phyloP scores from a whole-genome alignment of 2,797 vertebrate genomes.

The Gambelia wislizenii region DNA sequence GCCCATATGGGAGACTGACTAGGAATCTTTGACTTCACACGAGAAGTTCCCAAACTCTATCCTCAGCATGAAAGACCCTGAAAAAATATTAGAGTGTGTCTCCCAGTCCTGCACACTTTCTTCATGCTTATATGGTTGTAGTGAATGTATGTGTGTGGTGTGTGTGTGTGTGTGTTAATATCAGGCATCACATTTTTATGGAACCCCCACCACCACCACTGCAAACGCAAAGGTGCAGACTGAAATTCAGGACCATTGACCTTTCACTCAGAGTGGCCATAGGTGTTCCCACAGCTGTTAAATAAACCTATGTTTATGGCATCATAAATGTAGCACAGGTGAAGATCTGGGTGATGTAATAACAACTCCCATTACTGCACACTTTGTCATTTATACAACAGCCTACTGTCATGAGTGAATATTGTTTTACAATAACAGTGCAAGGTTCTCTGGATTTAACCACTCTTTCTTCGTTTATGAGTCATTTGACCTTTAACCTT shows the following conservation, averaged over 20 bases:
- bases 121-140: not conserved
- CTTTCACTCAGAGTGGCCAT: constrained; percentile 67
- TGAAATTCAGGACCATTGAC: constrained; percentile 72
- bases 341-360: constrained; percentile 77
- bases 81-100: not conserved
- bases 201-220: constrained; percentile 44
- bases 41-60: too few relatives aligned
- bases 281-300: constrained; percentile 78
- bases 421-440: constrained; percentile 85
- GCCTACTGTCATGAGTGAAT: constrained; percentile 79
- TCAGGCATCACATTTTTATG: constrained; percentile 57
- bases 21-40: too few relatives aligned
- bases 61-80: too few relatives aligned
- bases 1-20: too few relatives aligned
- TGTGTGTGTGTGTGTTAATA: constrained; percentile 37
- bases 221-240: constrained; percentile 51
- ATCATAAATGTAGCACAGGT: constrained; percentile 78
- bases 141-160: constrained; percentile 17
- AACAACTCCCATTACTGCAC: constrained; percentile 78
- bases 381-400: constrained; percentile 85
- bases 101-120: not conserved
- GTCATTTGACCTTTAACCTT: constrained; percentile 85
- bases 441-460: constrained; percentile 85
- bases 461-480: constrained; percentile 86
- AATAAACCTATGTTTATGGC: constrained; percentile 76